phyloP scores from a whole-genome alignment of 2,113 vertebrate genomes.

The Hippocampus mohnikei region DNA sequence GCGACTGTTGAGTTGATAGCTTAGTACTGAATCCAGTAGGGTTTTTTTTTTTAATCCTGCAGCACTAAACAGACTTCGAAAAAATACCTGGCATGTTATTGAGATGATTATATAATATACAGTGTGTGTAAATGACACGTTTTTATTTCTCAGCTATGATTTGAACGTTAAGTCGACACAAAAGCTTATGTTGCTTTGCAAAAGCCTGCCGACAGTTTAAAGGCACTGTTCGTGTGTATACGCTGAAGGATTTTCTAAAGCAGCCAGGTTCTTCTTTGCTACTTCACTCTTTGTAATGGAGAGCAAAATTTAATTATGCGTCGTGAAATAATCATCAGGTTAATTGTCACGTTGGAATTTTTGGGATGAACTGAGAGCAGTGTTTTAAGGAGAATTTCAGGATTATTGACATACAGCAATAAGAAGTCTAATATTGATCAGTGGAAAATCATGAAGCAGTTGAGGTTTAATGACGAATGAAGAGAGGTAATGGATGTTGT shows the following conservation, averaged over 20 bases:
- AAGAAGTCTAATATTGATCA: background rate
- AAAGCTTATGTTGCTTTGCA: slow-evolving; percentile 40
- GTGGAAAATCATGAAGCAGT: background rate
- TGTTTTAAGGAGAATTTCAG: background rate
- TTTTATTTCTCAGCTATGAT: slow-evolving; percentile 29
- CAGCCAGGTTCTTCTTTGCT: slow-evolving; percentile 24
- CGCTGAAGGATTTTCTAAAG: slow-evolving; percentile 42
- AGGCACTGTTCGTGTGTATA: slow-evolving; percentile 42
- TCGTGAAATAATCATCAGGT: background rate
- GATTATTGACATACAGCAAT: background rate
- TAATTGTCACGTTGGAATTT: background rate
- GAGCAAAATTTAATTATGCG: background rate
- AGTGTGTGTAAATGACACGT: background rate
- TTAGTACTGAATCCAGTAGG: background rate
- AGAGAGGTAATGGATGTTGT: background rate
- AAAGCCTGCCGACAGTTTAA: slow-evolving; percentile 52
- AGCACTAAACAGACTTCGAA: background rate
- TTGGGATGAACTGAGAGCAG: background rate
- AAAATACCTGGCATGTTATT: background rate
- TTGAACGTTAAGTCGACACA: slow-evolving; percentile 34
- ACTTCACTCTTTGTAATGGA: background rate
- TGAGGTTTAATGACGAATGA: background rate
- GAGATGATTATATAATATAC: slow-evolving; percentile 3
- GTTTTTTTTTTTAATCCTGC: background rate
- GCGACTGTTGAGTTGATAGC: background rate